Evolutionary conservation across 2,113 vertebrate genomes (phyloP), one percentile per base, ranked within the genome.

Genomic region (Marcusenius ussheri): DNA sequence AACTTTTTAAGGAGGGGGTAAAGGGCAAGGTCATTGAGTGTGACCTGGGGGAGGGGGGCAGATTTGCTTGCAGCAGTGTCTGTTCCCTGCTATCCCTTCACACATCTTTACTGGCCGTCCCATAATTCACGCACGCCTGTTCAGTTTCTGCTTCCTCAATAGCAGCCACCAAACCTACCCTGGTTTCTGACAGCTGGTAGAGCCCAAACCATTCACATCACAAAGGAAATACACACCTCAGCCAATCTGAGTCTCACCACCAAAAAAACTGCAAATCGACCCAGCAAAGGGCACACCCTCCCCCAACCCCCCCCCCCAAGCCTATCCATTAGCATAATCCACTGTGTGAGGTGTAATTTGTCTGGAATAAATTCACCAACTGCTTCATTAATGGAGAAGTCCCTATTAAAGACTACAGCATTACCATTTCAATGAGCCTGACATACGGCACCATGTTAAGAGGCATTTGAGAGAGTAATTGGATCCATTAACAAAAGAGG

Each of bases 331-430:
- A 94, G 90, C 93, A 95, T 96, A 94, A 95, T 93, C 92, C 90
- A 93, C 91, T 92, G 91, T n/a, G 74, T 90, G 91, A 93, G 91
- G 90, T 45, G 92, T 92, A 94, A 95, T 96, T 95, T 95, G 94
- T 94, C 94, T 93, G 90, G 91, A 95, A 93, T 94, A 92, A 91
- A 89, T 91, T 91, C 90, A 88, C 93, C 91, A 92, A 83, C 90
- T 91, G 92, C 92, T 95, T 95, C 93, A 95, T 96, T 94, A 95
- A 92, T 92, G 93, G 89, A 92, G 93, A 93, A 46, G 91, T 89
- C 92, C 93, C 93, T 91, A 95, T 95, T 95, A 96, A 93, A 94
- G 93, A 93, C 93, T 93, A 94, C 91, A 66, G 92, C 93, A 96
- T 96, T 96, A 94, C 89, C 94, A 95, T 96, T 93, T 94, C 91